Conservation (phyloP, 2,888 invertebrate genomes). For the Acrobeloides nanus region DNA sequence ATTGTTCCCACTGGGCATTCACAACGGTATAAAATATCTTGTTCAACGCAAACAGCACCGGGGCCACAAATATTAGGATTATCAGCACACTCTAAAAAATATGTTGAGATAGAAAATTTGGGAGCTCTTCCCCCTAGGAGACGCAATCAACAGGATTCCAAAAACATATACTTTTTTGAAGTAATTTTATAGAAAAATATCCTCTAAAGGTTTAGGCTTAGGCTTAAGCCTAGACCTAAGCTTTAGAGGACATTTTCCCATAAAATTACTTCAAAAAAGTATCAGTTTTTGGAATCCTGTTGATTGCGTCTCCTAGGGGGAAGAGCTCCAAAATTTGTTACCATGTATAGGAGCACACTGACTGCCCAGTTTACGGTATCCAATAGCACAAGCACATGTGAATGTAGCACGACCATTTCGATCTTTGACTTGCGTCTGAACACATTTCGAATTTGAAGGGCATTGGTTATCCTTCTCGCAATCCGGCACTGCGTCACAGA, state of each 20-base stretch:
- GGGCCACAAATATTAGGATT: slow-evolving; percentile 9
- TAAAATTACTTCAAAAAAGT: too few relatives aligned
- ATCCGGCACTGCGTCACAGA: slow-evolving; percentile 5
- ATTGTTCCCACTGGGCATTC: slow-evolving; percentile 7
- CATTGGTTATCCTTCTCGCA: slow-evolving; percentile 7
- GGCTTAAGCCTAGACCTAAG: too few relatives aligned
- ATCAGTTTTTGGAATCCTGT: too few relatives aligned
- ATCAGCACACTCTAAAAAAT: slow-evolving; percentile 4
- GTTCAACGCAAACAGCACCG: slow-evolving; percentile 7
- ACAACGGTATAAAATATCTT: slow-evolving; percentile 12
- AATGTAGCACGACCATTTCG: slow-evolving; percentile 1
- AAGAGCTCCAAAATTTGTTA: too few relatives aligned
- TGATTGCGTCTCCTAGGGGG: too few relatives aligned
- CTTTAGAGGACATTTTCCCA: too few relatives aligned
- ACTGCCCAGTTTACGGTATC: slow-evolving; percentile 2
- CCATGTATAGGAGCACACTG: slow-evolving; percentile 4
- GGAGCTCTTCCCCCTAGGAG: too few relatives aligned
- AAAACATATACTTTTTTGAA: too few relatives aligned
- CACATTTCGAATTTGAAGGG: slow-evolving; percentile 2
- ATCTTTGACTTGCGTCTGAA: slow-evolving; percentile 5
- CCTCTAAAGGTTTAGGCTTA: too few relatives aligned
- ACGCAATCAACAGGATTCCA: too few relatives aligned
- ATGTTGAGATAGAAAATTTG: too few relatives aligned
- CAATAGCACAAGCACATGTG: background rate
- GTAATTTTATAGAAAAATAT: too few relatives aligned